Conservation (phyloP, 1,140 invertebrate genomes). For the Amphibalanus amphitrite region DNA sequence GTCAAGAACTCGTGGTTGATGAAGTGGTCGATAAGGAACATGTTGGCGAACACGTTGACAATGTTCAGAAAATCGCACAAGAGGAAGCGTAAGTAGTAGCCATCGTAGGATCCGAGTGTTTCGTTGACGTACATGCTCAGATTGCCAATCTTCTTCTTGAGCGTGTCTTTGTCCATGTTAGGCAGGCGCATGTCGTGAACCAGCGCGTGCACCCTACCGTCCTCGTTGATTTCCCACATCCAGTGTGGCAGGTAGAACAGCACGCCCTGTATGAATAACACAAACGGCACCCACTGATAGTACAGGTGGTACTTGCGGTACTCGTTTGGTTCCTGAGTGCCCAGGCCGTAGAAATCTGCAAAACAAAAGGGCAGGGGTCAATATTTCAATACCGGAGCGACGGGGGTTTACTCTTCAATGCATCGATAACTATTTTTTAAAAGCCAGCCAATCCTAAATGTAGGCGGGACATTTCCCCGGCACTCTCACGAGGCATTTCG, state of each 20-base stretch:
- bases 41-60: constrained; percentile 28
- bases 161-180: constrained; percentile 9
- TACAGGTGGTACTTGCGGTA: neutral
- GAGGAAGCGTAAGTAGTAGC: constrained; percentile 15
- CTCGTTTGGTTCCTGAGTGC: neutral
- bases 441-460: neutral
- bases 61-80: constrained; percentile 24
- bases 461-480: no score
- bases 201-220: constrained; percentile 23
- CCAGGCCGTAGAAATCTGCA: neutral
- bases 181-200: constrained; percentile 14
- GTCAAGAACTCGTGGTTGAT: constrained; percentile 29
- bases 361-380: neutral
- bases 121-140: neutral
- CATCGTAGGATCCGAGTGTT: constrained; percentile 4
- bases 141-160: neutral
- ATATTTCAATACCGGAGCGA: neutral
- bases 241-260: constrained; percentile 73
- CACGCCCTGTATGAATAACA: constrained; percentile 70
- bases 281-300: constrained; percentile 43
- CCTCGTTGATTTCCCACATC: constrained; percentile 82
- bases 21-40: constrained; percentile 28
- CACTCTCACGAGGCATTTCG: no score
- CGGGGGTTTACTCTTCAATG: no score
- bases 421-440: no score